Evolutionary conservation across 1,140 invertebrate genomes (phyloP), one percentile per base, ranked within the genome.

Genomic region (Brachionus plicatilis): DNA sequence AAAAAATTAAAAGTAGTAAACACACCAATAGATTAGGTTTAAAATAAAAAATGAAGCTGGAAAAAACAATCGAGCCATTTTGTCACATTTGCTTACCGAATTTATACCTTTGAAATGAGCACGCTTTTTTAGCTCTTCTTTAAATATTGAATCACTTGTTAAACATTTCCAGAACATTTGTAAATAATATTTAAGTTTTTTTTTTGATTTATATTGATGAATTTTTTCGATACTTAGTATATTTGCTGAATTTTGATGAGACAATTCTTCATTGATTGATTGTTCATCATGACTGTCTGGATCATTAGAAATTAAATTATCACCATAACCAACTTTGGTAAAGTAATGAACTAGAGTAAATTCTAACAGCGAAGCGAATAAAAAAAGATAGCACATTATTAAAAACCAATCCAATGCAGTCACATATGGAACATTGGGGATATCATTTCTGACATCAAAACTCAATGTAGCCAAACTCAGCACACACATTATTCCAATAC

Each of bases 271-370:
- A 41, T 43, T 37, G 11, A n/a, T 24, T 24, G 50, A 43, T 66
- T 66, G 17, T 47, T 66, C 56, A 17, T 80, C 78, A 41, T 65
- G 33, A 65, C 78, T 60, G 17, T 80, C 56, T 12, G 20, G n/a
- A 17, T 65, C 82, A 41, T 8, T 9, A n/a, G 17, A 17, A n/a
- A 27, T n/a, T 20, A 27, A n/a, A 17, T 17, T 78, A 27, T 95
- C 94, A 0, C 94, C 94, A 9, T 93, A 95, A 12, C 94, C 94
- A 85, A 94, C 93, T 88, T 95, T 96, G 4, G 94, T 96, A 88
- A 94, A 95, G 87, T 94, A 95, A 87, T 96, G 94, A 0, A 96
- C 94, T 6, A 94, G 92, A 5, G 94, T 94, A 88, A 95, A 96
- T 85, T 89, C 87, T 65, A 88, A 79, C 24, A 85, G 68, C 1